Conservation (phyloP, 2,888 invertebrate genomes). For the Philhelius pedissequus region DNA sequence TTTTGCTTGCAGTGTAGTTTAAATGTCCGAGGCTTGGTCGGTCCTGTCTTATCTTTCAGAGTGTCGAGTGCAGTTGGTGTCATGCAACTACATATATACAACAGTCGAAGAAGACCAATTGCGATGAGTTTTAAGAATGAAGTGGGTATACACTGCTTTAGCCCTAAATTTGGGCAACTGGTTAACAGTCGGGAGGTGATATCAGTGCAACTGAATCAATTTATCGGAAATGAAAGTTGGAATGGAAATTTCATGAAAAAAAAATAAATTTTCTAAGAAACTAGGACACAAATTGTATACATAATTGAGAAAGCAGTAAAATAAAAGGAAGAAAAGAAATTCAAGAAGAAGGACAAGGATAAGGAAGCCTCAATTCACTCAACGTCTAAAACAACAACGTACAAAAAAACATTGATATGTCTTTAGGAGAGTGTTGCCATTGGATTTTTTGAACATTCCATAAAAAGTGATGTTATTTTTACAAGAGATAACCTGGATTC, state of each 20-base stretch:
- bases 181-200: neutral
- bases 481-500: too few relatives aligned
- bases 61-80: slow-evolving; percentile 3
- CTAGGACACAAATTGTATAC: slow-evolving; percentile 45
- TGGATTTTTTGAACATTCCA: neutral
- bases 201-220: slow-evolving; percentile 52
- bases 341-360: neutral
- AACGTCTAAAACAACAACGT: neutral
- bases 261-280: slow-evolving; percentile 6
- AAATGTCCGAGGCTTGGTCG: neutral
- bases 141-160: slow-evolving; percentile 12
- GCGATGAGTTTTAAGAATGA: slow-evolving; percentile 13
- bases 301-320: slow-evolving; percentile 30
- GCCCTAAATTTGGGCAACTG: neutral
- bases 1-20: neutral
- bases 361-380: neutral
- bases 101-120: neutral
- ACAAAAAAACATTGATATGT: neutral
- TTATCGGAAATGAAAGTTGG: slow-evolving; percentile 57
- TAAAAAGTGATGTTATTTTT: too few relatives aligned
- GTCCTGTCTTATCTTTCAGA: neutral
- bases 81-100: neutral
- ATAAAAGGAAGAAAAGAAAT: neutral
- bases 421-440: neutral
- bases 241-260: slow-evolving; percentile 9